Percentiles rank a stretch among this genome's conserved stretches.
Conservation (phyloP, 2,888 invertebrate species). For the Thymelicus acteon region DNA sequence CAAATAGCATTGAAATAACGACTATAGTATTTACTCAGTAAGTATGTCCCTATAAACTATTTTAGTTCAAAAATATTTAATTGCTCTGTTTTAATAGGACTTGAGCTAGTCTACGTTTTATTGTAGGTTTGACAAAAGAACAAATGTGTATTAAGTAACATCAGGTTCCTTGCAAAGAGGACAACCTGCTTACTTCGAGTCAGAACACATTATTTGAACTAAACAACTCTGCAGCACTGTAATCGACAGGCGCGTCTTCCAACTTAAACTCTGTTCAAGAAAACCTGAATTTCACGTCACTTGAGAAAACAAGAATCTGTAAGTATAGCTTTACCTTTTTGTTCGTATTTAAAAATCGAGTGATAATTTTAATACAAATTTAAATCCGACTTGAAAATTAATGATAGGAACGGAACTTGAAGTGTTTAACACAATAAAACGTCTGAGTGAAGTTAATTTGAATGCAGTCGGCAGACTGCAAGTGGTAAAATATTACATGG, state of each 20-base stretch:
- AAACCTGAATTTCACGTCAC: not conserved
- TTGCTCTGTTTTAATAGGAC: constrained; percentile 48
- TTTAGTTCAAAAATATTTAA: too few relatives aligned
- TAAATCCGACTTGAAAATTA: too few relatives aligned
- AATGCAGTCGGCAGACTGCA: too few relatives aligned
- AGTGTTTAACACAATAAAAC: too few relatives aligned
- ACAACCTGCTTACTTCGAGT: not conserved
- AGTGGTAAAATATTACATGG: too few relatives aligned
- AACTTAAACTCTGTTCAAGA: not conserved
- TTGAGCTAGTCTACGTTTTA: constrained; percentile 58
- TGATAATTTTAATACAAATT: too few relatives aligned
- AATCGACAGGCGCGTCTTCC: not conserved
- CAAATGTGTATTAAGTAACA: not conserved
- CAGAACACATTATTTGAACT: not conserved
- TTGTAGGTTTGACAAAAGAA: not conserved
- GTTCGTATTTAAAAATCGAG: too few relatives aligned
- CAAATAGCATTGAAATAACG: too few relatives aligned
- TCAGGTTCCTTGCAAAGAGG: constrained; percentile 46
- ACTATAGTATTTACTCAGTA: too few relatives aligned
- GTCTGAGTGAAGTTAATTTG: too few relatives aligned
- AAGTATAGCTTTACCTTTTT: not conserved
- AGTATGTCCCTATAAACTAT: too few relatives aligned
- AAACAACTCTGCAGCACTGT: not conserved
- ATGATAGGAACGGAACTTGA: too few relatives aligned
- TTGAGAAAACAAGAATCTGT: not conserved